These are phyloP conservation scores for Drosophila aff. DNA, from an alignment of 1,140 invertebrate species.

Conservation along the genomic window DNA sequence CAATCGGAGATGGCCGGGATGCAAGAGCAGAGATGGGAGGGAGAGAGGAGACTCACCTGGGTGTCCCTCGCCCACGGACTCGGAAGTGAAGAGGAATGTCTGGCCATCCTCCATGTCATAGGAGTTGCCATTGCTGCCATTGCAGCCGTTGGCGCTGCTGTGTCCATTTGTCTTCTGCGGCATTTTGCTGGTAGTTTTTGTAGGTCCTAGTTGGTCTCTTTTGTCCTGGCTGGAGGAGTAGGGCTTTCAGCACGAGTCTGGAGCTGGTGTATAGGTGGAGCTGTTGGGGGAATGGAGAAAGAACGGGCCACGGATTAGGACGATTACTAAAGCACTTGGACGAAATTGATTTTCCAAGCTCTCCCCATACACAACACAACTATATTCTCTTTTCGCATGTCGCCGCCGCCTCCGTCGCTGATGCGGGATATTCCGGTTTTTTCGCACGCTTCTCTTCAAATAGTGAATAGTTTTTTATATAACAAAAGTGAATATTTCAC, in stretches of 20 bases:
- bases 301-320: conserved; percentile 18
- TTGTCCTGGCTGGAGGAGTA: conserved; percentile 1
- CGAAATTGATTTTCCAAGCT: conserved; percentile 67
- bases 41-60: conserved; percentile 89
- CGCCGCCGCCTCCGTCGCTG: conserved; percentile 31
- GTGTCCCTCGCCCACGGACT: conserved; percentile 99
- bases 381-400: conserved; percentile 25
- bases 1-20: conserved; percentile 45
- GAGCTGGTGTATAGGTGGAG: conserved; percentile 25
- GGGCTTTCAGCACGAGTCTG: conserved; percentile 13
- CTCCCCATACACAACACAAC: conserved; percentile 8
- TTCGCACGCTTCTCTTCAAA: conserved; percentile 23
- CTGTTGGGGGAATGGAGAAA: conserved; percentile 35
- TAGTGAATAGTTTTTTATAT: conserved; percentile 61
- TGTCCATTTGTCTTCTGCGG: conserved; percentile 80
- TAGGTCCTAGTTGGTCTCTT: conserved; percentile 9
- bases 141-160: conserved; percentile 86
- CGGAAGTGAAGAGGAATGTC: conserved; percentile 98
- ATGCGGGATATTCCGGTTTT: conserved; percentile 43
- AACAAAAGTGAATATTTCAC: conserved; percentile 60
- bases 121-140: conserved; percentile 89
- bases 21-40: conserved; percentile 10
- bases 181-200: conserved; percentile 56
- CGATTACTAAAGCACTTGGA: conserved; percentile 16
- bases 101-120: conserved; percentile 93